phyloP scores from a whole-genome alignment of 2,797 vertebrate genomes.

The Tenualosa thibaudeaui region DNA sequence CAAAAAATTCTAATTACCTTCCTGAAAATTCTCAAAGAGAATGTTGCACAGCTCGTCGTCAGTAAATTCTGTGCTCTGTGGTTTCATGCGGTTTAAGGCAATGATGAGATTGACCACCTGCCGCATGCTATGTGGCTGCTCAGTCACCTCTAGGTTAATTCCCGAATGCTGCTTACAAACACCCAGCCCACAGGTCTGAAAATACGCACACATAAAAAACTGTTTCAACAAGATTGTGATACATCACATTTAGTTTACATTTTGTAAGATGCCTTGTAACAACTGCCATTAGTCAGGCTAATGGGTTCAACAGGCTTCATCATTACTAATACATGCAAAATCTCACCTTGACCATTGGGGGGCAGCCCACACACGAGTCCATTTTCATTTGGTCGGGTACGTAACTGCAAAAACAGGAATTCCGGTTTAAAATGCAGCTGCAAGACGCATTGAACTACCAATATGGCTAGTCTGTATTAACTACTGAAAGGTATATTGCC shows the following conservation, averaged over 20 bases:
- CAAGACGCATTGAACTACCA: neutral
- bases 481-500: neutral
- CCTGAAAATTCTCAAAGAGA: neutral
- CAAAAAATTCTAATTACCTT: neutral
- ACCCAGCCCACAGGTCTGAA: neutral
- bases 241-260: neutral
- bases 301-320: neutral
- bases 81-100: slow-evolving; percentile 32
- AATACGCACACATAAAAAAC: neutral
- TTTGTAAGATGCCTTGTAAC: neutral
- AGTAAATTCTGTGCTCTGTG: neutral
- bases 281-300: neutral
- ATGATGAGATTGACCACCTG: slow-evolving; percentile 46
- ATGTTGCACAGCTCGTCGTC: slow-evolving; percentile 34
- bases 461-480: neutral
- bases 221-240: too few species aligned
- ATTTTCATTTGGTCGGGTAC: neutral
- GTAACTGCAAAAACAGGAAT: neutral
- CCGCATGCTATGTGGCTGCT: slow-evolving; percentile 26
- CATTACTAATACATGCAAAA: neutral
- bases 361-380: neutral
- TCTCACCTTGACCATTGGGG: neutral
- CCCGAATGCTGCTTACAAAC: slow-evolving; percentile 25
- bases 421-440: neutral
- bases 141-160: slow-evolving; percentile 49